Conservation (phyloP, 2,113 vertebrate species). For the Neotoma lepida region DNA sequence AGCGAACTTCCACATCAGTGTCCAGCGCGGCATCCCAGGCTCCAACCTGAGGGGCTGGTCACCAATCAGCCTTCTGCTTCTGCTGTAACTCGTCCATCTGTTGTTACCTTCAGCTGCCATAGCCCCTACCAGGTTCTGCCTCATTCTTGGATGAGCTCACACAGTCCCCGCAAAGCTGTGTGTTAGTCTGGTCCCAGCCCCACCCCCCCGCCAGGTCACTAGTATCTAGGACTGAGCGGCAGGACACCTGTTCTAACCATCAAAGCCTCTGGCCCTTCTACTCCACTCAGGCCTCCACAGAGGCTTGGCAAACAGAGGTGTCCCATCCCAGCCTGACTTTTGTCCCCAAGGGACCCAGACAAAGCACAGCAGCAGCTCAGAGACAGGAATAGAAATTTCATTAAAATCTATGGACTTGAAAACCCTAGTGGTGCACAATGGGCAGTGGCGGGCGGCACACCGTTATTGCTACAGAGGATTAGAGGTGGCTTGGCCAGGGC, state of each 20-base stretch:
- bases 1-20: neutral
- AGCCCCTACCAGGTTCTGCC: neutral
- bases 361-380: conserved; percentile 75
- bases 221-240: neutral
- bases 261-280: conserved; percentile 12
- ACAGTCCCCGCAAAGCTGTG: neutral
- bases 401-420: conserved; percentile 89
- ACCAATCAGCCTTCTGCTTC: neutral
- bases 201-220: neutral
- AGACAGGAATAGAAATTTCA: conserved; percentile 89
- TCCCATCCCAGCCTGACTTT: conserved; percentile 57
- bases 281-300: neutral
- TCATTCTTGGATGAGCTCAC: neutral
- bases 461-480: conserved; percentile 79
- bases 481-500: conserved; percentile 63
- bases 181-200: neutral
- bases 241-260: neutral
- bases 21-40: neutral
- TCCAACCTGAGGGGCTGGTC: neutral
- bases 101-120: neutral
- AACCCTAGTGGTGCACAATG: conserved; percentile 83
- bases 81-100: neutral
- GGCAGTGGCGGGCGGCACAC: conserved; percentile 53
- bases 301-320: conserved; percentile 50
- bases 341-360: conserved; percentile 59